Base-by-base conservation (phyloP, 2,888 invertebrate species). In the Periphyllus acericola region DNA sequence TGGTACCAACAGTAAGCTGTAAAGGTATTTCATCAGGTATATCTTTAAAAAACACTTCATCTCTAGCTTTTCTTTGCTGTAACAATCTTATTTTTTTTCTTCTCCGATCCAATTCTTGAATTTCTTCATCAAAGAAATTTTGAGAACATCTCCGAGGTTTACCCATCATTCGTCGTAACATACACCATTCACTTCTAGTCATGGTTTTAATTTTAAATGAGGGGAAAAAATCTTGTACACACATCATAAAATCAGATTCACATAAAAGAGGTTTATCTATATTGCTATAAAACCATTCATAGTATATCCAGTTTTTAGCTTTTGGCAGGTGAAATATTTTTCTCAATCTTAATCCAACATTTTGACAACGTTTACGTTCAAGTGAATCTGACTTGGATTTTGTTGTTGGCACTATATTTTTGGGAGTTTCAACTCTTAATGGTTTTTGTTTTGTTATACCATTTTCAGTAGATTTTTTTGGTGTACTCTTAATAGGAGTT, bases 241-340 rank as follows among this genome's bases (percentile, higher is more conserved):
- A 98, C 90, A 96, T 95, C 92, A 95, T 96, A 91, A 99, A 99
- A 92, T 99, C 99, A 92, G 99, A 99, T 68, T 97, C 98, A 90
- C 96, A 95, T 92, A 99, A 99, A 68, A 99, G 93, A 66, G 97
- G 96, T 91, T 94, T 93, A 91, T 99, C 99, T 90, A 99, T 96
- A 91, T 98, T 99, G 90, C 99, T 99, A 92, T 99, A 99, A 92
- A 99, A 99, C 95, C 98, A 99, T 92, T 99, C 99, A 92, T 98
- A 99, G 92, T 98, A 99, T 17, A 99, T 99, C 98, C 99, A 99
- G 92, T 98, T 98, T 91, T 99, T 98, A 8, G 99, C 99, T 93
- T 99, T 99, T 0, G 99, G 99, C 90, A 99, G 92, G 92, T 99
- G 99, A 8, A 99, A 93, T 55, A 99, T 93, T 92, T 99, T 99